Conservation (phyloP, 92 coral and sea anemone species). For the Epizoanthus stellaris region DNA sequence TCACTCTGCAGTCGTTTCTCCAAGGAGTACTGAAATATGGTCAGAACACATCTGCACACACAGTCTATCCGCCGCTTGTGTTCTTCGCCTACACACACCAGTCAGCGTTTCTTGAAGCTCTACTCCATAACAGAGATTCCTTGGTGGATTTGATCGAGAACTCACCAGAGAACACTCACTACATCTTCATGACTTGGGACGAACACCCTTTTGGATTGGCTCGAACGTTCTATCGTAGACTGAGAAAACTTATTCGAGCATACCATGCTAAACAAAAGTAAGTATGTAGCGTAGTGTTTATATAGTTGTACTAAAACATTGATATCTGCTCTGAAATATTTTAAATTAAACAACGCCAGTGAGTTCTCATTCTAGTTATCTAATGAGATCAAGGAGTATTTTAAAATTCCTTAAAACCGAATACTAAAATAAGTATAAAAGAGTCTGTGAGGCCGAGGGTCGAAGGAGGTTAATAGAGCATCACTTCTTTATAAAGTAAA, state of each 20-base stretch:
- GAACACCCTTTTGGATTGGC: slow-evolving; percentile 32
- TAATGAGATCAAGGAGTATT: too few relatives aligned
- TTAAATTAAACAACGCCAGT: too few relatives aligned
- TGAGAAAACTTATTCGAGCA: background rate
- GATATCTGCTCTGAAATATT: too few relatives aligned
- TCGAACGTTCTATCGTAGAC: background rate
- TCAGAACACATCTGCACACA: slow-evolving; percentile 31
- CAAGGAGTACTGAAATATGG: slow-evolving; percentile 46
- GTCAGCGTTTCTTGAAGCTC: slow-evolving; percentile 59
- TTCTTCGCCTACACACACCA: slow-evolving; percentile 56
- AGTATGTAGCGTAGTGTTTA: background rate
- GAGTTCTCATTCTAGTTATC: too few relatives aligned
- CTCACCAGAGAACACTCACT: slow-evolving; percentile 59
- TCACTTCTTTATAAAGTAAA: too few relatives aligned
- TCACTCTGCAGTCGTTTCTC: slow-evolving; percentile 42
- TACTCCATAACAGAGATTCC: slow-evolving; percentile 52
- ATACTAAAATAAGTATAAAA: too few relatives aligned
- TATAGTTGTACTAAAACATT: too few relatives aligned
- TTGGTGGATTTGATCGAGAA: slow-evolving; percentile 37
- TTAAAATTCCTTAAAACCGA: too few relatives aligned
- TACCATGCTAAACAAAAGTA: slow-evolving; percentile 31
- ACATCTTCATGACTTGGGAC: slow-evolving; percentile 43
- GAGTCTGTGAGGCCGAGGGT: too few relatives aligned
- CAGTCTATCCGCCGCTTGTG: slow-evolving; percentile 38
- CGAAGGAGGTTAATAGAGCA: too few relatives aligned